Evolutionary conservation across 2,797 vertebrate species (phyloP), one percentile per base, ranked within the genome.

Genomic region (Salmo trutta): DNA sequence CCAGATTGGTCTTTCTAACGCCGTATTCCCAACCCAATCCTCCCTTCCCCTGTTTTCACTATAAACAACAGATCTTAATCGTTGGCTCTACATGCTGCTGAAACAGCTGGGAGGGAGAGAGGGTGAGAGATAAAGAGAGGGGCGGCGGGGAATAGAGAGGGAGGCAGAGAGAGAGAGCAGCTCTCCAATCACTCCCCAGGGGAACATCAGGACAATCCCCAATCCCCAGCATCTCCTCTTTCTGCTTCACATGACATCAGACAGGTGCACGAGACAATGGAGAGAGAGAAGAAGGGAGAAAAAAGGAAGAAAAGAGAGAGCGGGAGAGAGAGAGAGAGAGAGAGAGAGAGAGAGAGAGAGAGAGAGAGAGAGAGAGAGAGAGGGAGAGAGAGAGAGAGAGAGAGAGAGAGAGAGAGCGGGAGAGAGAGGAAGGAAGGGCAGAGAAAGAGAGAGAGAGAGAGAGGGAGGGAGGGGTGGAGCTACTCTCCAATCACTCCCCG

Each of bases 231-330:
- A n/a, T 12, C 16, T 19, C 14, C 21, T 70, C 64, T 7, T 1
- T 73, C 68, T 75, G 19, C 15, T 77, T 71, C 68, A 47, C 36
- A 17, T 70, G 68, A 70, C 3, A 33, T 70, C 19, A 41, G 53
- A 31, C 27, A 56, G 2, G 31, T 27, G 41, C 24, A 73, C 72
- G 65, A 31, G 72, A 78, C 15, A 31, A 36, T 77, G 56, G 47
- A 24, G 47, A 1, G 70, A 47, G 14, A 65, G 51, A 56, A 17
- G 47, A 14, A 19, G 54, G 24, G n/a, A n/a, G 24, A 24, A 1
- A 1, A 24, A 24, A 24, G 24, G 24, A 24, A 24, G 24, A 24
- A 24, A 24, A 56, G 59, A 27, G 56, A 41, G 36, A 31, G 29
- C 3, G 29, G 29, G 3, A 31, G 29, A 29, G 29, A 29, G 29